Percentiles rank a stretch among this genome's conserved stretches.
Conservation (phyloP, 2,113 vertebrate genomes). For the Daboia siamensis region DNA sequence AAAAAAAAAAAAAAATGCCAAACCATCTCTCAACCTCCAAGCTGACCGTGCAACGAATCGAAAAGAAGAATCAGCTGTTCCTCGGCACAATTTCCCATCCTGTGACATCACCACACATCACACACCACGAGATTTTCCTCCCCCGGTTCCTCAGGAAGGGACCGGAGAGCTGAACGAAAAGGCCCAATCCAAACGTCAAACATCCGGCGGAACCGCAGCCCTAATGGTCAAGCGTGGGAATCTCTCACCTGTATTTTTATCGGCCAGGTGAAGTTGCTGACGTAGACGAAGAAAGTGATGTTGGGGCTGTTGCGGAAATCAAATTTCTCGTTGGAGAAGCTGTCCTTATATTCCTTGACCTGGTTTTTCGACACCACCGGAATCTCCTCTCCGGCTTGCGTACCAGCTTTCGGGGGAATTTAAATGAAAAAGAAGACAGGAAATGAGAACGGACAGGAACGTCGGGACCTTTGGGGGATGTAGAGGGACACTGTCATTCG, state of each 20-base stretch:
- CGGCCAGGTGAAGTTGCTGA: conserved; percentile 99
- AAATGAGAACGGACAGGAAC: neutral
- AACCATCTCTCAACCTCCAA: neutral
- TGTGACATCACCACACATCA: too few relatives aligned
- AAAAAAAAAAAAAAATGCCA: neutral
- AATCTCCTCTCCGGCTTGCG: conserved; percentile 92
- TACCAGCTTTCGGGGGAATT: conserved; percentile 77
- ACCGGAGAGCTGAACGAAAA: neutral
- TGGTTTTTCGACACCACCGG: conserved; percentile 90
- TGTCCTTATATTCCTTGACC: conserved; percentile 96
- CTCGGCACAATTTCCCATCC: neutral
- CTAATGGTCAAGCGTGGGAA: neutral
- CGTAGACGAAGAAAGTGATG: conserved; percentile 97
- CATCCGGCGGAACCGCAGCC: neutral
- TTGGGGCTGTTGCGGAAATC: conserved; percentile 97
- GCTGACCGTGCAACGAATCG: too few relatives aligned
- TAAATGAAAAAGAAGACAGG: neutral
- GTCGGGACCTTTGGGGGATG: neutral
- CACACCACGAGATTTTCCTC: too few relatives aligned
- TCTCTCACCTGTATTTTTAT: conserved; percentile 92
- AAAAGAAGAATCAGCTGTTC: neutral
- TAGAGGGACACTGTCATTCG: neutral
- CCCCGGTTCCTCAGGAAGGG: too few relatives aligned
- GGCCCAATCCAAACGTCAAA: neutral
- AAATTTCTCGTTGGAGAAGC: conserved; percentile 97